Evolutionary conservation across 2,888 invertebrate species (phyloP).

Genomic region (Spisula subtruncata): DNA sequence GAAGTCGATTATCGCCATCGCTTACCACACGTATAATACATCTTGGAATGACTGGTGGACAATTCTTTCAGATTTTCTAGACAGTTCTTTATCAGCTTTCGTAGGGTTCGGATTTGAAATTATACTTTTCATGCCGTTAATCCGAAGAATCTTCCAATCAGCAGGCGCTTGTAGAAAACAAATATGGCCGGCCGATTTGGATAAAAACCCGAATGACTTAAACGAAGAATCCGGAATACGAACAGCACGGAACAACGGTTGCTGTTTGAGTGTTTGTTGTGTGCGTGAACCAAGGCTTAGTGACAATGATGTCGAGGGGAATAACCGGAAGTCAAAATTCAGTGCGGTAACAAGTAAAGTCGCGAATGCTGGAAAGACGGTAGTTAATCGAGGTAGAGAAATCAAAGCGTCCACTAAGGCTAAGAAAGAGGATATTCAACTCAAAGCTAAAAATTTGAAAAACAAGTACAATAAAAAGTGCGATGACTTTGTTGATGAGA

Average conservation of each 20-base stretch:
- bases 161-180: slow-evolving; percentile 39
- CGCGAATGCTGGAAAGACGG: neutral
- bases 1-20: slow-evolving; percentile 60
- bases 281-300: neutral
- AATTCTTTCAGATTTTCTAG: slow-evolving; percentile 47
- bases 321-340: slow-evolving; percentile 3
- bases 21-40: slow-evolving; percentile 45
- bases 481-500: neutral
- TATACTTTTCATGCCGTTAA: slow-evolving; percentile 52
- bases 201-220: slow-evolving; percentile 5
- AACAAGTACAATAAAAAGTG: neutral
- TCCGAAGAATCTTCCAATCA: slow-evolving; percentile 12
- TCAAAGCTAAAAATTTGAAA: neutral
- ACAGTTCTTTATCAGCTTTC: slow-evolving; percentile 44
- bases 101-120: slow-evolving; percentile 59
- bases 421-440: neutral
- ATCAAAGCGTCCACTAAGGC: slow-evolving; percentile 8
- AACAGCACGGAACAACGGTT: neutral
- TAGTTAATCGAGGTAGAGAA: neutral
- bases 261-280: slow-evolving; percentile 3
- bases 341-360: neutral
- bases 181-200: neutral
- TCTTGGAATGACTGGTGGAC: slow-evolving; percentile 31
- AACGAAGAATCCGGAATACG: neutral
- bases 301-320: neutral